These are phyloP conservation scores for Piaya cayana DNA, from an alignment of 2,113 vertebrate genomes.

Conservation along the genomic window DNA sequence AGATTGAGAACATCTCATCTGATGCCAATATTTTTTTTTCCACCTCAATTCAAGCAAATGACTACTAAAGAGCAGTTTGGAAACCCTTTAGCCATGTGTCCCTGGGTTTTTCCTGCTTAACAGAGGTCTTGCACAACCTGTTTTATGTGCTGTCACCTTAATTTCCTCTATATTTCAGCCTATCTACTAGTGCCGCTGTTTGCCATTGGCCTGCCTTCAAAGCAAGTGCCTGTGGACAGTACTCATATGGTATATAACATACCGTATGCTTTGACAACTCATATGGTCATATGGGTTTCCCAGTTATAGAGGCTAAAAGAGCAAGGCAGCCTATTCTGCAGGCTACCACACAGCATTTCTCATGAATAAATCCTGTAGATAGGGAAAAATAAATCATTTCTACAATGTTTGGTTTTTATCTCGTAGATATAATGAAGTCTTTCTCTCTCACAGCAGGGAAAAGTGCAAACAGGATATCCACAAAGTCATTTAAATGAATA, in stretches of 20 bases:
- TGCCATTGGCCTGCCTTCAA: conserved; percentile 51
- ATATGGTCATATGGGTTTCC: conserved; percentile 63
- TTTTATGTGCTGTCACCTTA: conserved; percentile 45
- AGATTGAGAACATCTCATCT: not conserved
- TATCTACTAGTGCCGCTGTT: conserved; percentile 46
- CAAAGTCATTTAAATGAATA: conserved; percentile 34
- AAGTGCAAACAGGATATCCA: conserved; percentile 16
- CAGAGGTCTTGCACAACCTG: conserved; percentile 15
- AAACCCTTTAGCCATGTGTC: not conserved
- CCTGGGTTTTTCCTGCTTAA: conserved; percentile 19
- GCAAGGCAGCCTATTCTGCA: conserved; percentile 37
- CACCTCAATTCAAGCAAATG: conserved; percentile 3
- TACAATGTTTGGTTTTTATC: conserved; percentile 51
- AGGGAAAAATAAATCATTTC: conserved; percentile 53
- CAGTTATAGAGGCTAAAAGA: conserved; percentile 51
- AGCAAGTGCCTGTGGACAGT: conserved; percentile 4
- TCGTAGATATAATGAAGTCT: conserved; percentile 41
- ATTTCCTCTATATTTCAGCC: conserved; percentile 45
- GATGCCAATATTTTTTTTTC: not conserved
- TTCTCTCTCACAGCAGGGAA: not conserved
- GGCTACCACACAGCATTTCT: not conserved
- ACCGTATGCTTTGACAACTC: conserved; percentile 43
- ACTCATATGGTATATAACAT: not conserved
- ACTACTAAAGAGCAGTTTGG: not conserved
- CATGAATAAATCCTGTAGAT: conserved; percentile 59